Percentiles rank a stretch among this genome's conserved stretches.
phyloP scores from a whole-genome alignment of 2,797 vertebrate species.

The Phataginus tetradactyla region DNA sequence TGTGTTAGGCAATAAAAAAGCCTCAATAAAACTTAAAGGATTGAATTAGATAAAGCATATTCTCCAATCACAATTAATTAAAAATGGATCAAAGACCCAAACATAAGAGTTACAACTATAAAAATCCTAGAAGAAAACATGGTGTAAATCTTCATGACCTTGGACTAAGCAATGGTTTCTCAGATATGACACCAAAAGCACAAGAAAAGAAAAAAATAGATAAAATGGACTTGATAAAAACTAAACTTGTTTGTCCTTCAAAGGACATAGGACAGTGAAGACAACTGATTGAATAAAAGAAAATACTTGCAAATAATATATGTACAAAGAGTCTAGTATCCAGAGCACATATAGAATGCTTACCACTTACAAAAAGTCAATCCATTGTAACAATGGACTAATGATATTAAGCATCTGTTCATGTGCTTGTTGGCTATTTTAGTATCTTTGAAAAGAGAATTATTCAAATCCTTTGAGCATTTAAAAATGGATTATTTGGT shows the following conservation, averaged over 20 bases:
- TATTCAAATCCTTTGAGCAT: not conserved
- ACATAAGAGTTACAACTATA: not conserved
- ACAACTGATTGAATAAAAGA: not conserved
- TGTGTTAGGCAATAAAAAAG: not conserved
- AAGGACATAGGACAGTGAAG: constrained; percentile 9
- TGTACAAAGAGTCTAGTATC: not conserved
- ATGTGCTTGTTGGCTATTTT: not conserved
- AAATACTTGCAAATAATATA: not conserved
- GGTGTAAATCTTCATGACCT: not conserved
- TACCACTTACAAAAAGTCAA: not conserved
- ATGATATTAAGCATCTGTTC: not conserved
- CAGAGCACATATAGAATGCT: not conserved
- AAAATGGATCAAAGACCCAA: constrained; percentile 40
- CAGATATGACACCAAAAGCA: not conserved
- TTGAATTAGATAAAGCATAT: not conserved
- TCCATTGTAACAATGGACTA: not conserved
- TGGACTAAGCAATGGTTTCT: not conserved
- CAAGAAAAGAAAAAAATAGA: not conserved
- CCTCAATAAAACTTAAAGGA: constrained; percentile 13
- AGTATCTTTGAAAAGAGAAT: not conserved
- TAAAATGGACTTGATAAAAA: constrained; percentile 22
- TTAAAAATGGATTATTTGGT: not conserved
- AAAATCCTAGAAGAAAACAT: constrained; percentile 1
- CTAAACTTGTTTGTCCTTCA: not conserved
- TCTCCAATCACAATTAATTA: not conserved